A percentile compares a stretch with the other conserved stretches of the same genome.
Conservation (phyloP, 2,113 vertebrate genomes). For the Mormyrus lacerda region DNA sequence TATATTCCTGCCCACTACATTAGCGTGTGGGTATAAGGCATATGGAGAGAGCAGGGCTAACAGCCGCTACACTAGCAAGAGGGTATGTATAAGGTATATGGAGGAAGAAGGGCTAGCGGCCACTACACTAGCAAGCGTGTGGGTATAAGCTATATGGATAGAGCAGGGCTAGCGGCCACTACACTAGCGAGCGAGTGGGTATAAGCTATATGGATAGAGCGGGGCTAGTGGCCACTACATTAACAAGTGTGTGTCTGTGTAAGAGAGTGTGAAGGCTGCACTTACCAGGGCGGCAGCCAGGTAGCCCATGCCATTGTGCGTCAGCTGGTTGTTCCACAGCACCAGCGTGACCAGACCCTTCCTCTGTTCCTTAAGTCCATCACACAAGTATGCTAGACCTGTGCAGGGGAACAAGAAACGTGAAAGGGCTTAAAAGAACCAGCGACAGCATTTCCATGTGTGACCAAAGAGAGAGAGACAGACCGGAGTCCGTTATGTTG, state of each 20-base stretch:
- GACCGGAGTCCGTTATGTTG: conserved; percentile 87
- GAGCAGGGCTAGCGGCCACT: neutral
- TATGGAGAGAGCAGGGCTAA: no score
- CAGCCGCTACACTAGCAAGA: no score
- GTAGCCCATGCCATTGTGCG: conserved; percentile 87
- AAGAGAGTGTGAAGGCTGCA: neutral
- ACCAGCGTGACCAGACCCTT: conserved; percentile 85
- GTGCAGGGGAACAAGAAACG: conserved; percentile 1
- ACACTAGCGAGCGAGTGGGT: neutral
- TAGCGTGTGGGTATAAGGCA: neutral
- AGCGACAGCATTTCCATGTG: neutral
- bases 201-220: neutral
- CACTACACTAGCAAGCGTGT: no score
- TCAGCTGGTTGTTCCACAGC: conserved; percentile 95
- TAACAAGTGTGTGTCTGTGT: neutral
- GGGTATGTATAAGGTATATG: no score
- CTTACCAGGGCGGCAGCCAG: conserved; percentile 84
- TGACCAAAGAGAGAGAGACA: neutral
- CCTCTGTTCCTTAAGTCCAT: conserved; percentile 88
- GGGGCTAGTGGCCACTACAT: neutral
- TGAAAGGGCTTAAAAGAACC: neutral
- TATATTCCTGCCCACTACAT: neutral
- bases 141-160: neutral
- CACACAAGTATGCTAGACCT: conserved; percentile 87
- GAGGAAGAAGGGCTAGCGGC: no score